These are phyloP conservation scores for Genyomyrus donnyi DNA, from an alignment of 2,113 vertebrate species.

Conservation along the genomic window DNA sequence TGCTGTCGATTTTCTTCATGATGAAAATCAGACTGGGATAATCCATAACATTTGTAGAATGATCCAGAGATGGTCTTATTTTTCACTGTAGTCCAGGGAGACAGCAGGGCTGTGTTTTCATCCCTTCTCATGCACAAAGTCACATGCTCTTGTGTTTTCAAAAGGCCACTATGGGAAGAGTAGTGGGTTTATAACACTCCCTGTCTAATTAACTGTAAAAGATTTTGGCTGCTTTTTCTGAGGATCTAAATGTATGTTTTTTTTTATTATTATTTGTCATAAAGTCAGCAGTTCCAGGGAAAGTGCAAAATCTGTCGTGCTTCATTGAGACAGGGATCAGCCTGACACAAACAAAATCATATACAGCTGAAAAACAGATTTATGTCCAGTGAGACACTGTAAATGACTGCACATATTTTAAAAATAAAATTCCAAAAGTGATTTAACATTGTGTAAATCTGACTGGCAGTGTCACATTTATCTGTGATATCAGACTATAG, in stretches of 20 bases:
- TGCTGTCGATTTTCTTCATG: neutral
- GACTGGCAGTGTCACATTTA: neutral
- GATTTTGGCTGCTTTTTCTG: neutral
- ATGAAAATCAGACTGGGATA: constrained; percentile 1
- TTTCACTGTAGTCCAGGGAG: neutral
- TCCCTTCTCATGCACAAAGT: neutral
- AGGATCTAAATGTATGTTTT: neutral
- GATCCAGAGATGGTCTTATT: neutral
- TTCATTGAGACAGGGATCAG: neutral
- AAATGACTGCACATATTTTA: neutral
- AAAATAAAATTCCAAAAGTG: neutral
- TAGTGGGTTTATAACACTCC: neutral
- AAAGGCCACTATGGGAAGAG: neutral
- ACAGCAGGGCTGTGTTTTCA: neutral
- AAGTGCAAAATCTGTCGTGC: neutral
- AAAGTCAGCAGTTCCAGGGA: neutral
- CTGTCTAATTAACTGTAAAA: neutral
- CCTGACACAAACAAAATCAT: neutral
- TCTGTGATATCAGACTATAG: neutral
- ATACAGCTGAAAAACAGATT: neutral
- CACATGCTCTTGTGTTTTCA: neutral
- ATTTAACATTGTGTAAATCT: neutral
- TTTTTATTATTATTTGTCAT: neutral
- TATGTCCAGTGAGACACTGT: neutral
- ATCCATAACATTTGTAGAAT: neutral